Evolutionary conservation across 2,797 vertebrate species (phyloP).

Genomic region (Anguilla obscura): DNA sequence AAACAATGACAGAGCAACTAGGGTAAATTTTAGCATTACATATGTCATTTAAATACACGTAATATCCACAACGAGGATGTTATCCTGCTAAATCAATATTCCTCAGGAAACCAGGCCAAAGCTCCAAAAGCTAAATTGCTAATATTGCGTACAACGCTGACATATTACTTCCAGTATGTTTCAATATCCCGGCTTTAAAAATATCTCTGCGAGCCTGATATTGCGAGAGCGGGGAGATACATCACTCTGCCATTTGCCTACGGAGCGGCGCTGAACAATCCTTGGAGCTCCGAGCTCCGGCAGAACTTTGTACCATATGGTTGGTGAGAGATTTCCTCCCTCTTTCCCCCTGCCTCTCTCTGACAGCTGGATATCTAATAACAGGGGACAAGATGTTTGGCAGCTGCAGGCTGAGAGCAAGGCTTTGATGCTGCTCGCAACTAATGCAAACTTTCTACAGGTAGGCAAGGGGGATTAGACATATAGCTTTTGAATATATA

Average conservation of each 20-base stretch:
- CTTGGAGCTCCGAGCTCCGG: conserved; percentile 44
- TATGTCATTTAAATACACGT: background rate
- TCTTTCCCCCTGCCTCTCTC: conserved; percentile 67
- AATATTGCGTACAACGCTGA: too few relatives aligned
- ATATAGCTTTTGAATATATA: conserved; percentile 53
- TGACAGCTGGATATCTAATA: conserved; percentile 76
- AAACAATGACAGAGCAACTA: background rate
- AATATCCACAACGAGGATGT: background rate
- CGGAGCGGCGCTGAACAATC: conserved; percentile 60
- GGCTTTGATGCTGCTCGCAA: conserved; percentile 79
- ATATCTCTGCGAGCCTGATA: conserved; percentile 75
- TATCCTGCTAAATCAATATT: background rate
- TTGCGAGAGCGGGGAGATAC: conserved; percentile 80
- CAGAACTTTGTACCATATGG: conserved; percentile 90
- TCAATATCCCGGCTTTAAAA: conserved; percentile 16
- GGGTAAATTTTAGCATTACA: background rate
- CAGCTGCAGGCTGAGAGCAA: conserved; percentile 87
- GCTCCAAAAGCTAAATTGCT: background rate
- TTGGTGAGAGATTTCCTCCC: conserved; percentile 87
- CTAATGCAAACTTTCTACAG: conserved; percentile 81
- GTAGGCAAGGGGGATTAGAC: conserved; percentile 75
- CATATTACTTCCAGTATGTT: background rate
- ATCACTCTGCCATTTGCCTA: conserved; percentile 82
- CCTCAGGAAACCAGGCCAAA: background rate
- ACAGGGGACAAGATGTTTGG: conserved; percentile 78